Evolutionary conservation across 2,797 vertebrate species (phyloP).

Genomic region (Pogonophryne albipinna): DNA sequence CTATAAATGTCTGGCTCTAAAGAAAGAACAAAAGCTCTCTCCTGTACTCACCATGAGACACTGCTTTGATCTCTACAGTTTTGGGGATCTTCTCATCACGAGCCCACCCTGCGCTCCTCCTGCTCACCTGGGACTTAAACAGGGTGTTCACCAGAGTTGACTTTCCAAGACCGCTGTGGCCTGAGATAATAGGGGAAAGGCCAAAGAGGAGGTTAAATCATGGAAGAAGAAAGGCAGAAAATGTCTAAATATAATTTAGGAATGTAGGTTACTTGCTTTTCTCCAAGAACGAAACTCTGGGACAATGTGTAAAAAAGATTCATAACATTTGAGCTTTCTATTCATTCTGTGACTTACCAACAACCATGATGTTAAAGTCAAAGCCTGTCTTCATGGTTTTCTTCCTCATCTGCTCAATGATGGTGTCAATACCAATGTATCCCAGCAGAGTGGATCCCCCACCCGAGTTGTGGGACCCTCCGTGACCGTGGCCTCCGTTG

Average conservation of each 20-base stretch:
- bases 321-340: background rate
- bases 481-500: conserved; percentile 55
- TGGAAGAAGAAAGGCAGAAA: background rate
- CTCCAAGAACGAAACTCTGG: background rate
- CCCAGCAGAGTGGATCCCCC: conserved; percentile 89
- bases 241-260: conserved; percentile 38
- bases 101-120: conserved; percentile 92
- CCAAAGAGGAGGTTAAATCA: background rate
- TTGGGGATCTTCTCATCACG: conserved; percentile 98
- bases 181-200: conserved; percentile 73
- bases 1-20: conserved; percentile 27
- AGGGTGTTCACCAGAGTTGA: conserved; percentile 96
- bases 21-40: conserved; percentile 54
- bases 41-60: conserved; percentile 91
- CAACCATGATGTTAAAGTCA: conserved; percentile 99
- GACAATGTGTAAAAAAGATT: background rate
- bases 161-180: conserved; percentile 95
- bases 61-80: conserved; percentile 96
- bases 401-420: conserved; percentile 99
- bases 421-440: conserved; percentile 97
- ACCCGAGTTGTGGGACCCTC: conserved; percentile 54
- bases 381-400: conserved; percentile 99
- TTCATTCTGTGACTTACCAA: conserved; percentile 85
- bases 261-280: conserved; percentile 47
- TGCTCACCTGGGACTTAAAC: conserved; percentile 98